Evolutionary conservation across 2,797 vertebrate species (phyloP).

Genomic region (Pipistrellus nathusii): DNA sequence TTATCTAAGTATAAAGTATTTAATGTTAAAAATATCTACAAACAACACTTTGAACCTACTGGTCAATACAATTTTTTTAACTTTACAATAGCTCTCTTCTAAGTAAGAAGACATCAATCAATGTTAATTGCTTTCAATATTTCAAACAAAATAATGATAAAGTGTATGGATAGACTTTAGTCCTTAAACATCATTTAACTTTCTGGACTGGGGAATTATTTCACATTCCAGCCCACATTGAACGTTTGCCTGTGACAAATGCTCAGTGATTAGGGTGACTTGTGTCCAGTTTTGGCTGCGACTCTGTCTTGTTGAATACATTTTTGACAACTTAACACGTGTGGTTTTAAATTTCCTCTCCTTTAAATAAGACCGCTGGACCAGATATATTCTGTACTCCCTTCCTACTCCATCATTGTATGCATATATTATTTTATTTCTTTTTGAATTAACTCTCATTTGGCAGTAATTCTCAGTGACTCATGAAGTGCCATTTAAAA

Average conservation of each 20-base stretch:
- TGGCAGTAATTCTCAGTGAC: slow-evolving; percentile 11
- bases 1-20: not conserved
- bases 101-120: not conserved
- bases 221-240: not conserved
- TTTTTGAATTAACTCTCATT: slow-evolving; percentile 27
- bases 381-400: not conserved
- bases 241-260: not conserved
- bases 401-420: not conserved
- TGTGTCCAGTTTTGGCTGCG: not conserved
- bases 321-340: not conserved
- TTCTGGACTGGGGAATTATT: not conserved
- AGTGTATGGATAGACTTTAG: not conserved
- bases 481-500: slow-evolving; percentile 3
- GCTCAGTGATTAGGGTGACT: not conserved
- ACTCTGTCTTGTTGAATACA: not conserved
- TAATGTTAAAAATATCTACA: not conserved
- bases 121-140: not conserved
- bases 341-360: not conserved
- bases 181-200: not conserved
- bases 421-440: not conserved
- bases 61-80: not conserved
- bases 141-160: not conserved
- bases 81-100: not conserved
- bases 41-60: not conserved
- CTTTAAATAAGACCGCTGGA: not conserved